Conservation (phyloP, 1,140 invertebrate species). For the Argopecten irradians region DNA sequence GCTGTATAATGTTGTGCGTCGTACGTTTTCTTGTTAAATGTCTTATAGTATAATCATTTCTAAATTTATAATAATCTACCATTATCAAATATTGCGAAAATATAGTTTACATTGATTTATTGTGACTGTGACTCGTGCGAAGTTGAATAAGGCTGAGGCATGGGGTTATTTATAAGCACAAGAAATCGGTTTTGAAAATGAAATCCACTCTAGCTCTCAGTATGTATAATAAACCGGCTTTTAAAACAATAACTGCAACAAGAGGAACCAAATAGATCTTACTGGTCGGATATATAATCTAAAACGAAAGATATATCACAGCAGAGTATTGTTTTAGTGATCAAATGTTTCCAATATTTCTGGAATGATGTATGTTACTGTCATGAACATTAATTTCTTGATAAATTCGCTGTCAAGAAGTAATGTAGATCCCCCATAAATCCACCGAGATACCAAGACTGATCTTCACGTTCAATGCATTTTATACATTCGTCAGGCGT, state of each 20-base stretch:
- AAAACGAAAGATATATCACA: background rate
- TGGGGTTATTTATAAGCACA: too few relatives aligned
- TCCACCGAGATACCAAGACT: background rate
- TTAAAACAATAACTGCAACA: slow-evolving; percentile 10
- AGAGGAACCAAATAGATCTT: background rate
- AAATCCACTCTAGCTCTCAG: too few relatives aligned
- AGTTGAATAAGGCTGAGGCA: too few relatives aligned
- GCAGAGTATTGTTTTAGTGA: background rate
- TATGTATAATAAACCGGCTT: background rate
- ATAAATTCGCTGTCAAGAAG: background rate
- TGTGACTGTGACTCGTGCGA: too few relatives aligned
- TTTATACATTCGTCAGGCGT: background rate
- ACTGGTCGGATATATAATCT: background rate
- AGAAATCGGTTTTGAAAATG: too few relatives aligned
- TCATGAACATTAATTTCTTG: background rate
- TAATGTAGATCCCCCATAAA: background rate
- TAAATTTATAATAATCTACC: too few relatives aligned
- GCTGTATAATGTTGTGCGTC: too few relatives aligned
- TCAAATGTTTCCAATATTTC: background rate
- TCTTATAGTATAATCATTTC: too few relatives aligned
- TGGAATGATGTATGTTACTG: background rate
- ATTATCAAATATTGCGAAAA: too few relatives aligned
- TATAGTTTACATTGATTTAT: too few relatives aligned
- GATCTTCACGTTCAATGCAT: background rate
- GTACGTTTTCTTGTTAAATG: too few relatives aligned